Base-by-base conservation (phyloP, 2,888 invertebrate genomes). In the Andrena fulva region DNA sequence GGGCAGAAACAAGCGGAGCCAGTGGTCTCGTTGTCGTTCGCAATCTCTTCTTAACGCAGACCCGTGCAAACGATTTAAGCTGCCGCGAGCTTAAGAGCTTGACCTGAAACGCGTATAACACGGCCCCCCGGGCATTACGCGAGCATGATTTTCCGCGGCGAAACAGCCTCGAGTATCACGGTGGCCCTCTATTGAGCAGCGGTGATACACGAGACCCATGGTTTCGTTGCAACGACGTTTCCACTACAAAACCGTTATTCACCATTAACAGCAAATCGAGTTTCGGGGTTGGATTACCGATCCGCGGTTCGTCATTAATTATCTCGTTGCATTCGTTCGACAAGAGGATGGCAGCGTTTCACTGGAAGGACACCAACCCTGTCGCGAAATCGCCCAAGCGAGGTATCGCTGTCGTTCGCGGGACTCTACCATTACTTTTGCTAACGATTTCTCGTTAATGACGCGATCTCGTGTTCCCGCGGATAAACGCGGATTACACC, bases 21-120 rank as follows among this genome's bases (percentile, higher is more conserved):
- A 77, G 82, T 81, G 86, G 77, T 82, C 84, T 85, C 85, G 86
- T 87, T 89, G 88, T 84, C 87, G 88, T 86, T 89, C 77, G 82
- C 87, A 88, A 89, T 88, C 89, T 89, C 87, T 88, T 86, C 82
- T 85, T 85, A 74, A 82, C 82, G 79, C 77, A 72, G 35, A 69
- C 75, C 76, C 80, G 70, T 70, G 75, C 80, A 85, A 87, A 80
- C 84, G 83, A 80, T 80, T 81, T 89, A 90, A 90, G 88, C 90
- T 85, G 68, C 70, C 62, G 83, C 81, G 77, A 42, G 88, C 88
- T 89, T 90, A 89, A 89, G 87, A 87, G 88, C 88, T 89, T 87
- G 88, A 87, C 89, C 90, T 85, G 86, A 83, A 89, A 85, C 82
- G 86, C 83, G 86, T 76, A 72, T 71, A 52, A 70, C 78, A 77